Percentiles rank a stretch among this genome's conserved stretches.
Evolutionary conservation across 2,113 vertebrate species (phyloP).

Genomic region (Neodon shergylaensis): DNA sequence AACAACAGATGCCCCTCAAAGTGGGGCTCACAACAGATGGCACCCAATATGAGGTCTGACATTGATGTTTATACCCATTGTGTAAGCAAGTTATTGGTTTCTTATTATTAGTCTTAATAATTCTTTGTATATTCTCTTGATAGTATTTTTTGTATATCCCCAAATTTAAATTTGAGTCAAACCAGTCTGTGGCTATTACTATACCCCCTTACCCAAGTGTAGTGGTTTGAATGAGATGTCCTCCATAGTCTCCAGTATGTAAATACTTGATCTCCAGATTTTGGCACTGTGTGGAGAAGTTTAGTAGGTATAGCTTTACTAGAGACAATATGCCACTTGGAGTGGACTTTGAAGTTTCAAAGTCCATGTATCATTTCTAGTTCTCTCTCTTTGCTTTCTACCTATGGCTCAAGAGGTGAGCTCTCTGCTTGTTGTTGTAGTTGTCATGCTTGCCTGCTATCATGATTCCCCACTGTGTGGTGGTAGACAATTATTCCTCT

Average conservation of each 20-base stretch:
- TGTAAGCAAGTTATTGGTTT: neutral
- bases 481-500: neutral
- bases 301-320: neutral
- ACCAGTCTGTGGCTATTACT: neutral
- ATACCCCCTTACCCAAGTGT: neutral
- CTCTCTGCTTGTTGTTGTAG: neutral
- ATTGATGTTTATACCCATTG: neutral
- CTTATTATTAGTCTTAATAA: conserved; percentile 3
- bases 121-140: conserved; percentile 26
- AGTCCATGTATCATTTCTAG: neutral
- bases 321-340: neutral
- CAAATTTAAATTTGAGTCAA: conserved; percentile 5
- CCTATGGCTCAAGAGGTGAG: neutral
- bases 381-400: neutral
- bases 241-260: neutral
- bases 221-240: neutral
- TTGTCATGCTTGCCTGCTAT: neutral
- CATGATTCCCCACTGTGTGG: neutral
- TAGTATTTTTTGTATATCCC: neutral
- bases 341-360: neutral
- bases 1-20: too few relatives aligned
- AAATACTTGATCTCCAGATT: neutral
- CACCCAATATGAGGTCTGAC: too few relatives aligned
- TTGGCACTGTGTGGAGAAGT: neutral
- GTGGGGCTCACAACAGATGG: too few relatives aligned